Evolutionary conservation across 2,888 invertebrate genomes (phyloP), one percentile per base, ranked within the genome.

Genomic region (Dascillus cervinus): DNA sequence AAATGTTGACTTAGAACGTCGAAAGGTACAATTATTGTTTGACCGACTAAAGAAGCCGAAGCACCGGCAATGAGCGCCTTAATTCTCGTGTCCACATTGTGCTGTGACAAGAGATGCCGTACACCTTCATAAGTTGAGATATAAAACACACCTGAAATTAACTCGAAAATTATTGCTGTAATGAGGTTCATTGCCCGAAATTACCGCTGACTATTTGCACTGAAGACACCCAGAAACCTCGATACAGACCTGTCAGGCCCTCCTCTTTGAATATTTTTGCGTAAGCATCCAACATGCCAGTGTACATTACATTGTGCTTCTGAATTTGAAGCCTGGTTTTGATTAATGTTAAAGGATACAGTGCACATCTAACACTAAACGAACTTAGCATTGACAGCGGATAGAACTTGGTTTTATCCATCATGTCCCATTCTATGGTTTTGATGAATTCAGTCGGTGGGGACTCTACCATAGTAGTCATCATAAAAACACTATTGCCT

Each of bases 371-470:
- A 6, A 77, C 73, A 43, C 81, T 73, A 48, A 91, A 84, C 25
- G 88, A 86, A 56, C 92, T 94, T 8, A 90, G 66, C 69, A 94
- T 84, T 34, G 91, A 91, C 33, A 96, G 66, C 0, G 95, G 94
- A 57, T 89, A 89, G 61, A 95, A 97, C 59, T 91, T 92, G 25
- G 73, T 74, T 56, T 91, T 94, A 64, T 97, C 88, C 91, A 97
- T 88, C 96, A 97, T 97, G 46, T 92, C 79, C 88, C 95, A 90
- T 66, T 97, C 96, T 41, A 97, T 92, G 3, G 84, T 91, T 13
- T 79, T 81, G 39, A 88, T 83, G 31, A 79, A 73, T 47, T 72
- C 68, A 0, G 71, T 69, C 10, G 64, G 64, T 3, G 77, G 73
- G 8, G 69, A 66, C 48, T 77, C 77, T 13, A 75, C 73, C 60